phyloP scores from a whole-genome alignment of 2,888 invertebrate genomes.

The Melanostoma mellinum region DNA sequence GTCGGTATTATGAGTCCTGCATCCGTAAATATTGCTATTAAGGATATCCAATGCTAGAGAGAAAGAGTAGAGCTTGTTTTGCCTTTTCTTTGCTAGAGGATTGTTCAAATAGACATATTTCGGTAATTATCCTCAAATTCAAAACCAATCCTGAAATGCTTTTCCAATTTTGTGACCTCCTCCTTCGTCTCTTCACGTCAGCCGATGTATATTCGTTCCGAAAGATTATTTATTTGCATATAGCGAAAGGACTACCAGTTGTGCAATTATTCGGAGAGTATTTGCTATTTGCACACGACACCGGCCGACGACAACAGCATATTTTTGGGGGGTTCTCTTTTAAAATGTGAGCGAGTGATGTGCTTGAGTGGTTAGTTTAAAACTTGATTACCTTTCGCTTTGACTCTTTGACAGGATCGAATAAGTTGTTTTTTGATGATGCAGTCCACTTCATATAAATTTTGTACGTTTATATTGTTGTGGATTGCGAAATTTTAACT shows the following conservation, averaged over 20 bases:
- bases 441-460: not conserved
- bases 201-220: not conserved
- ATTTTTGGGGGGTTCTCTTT: not conserved
- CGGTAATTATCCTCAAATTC: too few relatives aligned
- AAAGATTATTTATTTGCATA: slow-evolving; percentile 53
- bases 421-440: slow-evolving; percentile 5
- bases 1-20: too few relatives aligned
- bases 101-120: too few relatives aligned
- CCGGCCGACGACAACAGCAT: slow-evolving; percentile 4
- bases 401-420: slow-evolving; percentile 28
- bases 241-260: slow-evolving; percentile 48
- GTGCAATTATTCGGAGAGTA: slow-evolving; percentile 65
- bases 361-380: slow-evolving; percentile 56
- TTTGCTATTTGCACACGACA: slow-evolving; percentile 37
- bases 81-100: too few relatives aligned
- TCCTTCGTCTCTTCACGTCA: not conserved
- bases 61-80: too few relatives aligned
- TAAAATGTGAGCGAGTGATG: not conserved
- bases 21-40: not conserved
- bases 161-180: slow-evolving; percentile 14
- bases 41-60: not conserved
- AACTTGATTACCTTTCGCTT: slow-evolving; percentile 68
- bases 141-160: not conserved
- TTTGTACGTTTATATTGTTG: slow-evolving; percentile 15
- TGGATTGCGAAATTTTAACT: slow-evolving; percentile 44